Evolutionary conservation across 2,797 vertebrate species (phyloP).

Genomic region (Florisuga fusca): DNA sequence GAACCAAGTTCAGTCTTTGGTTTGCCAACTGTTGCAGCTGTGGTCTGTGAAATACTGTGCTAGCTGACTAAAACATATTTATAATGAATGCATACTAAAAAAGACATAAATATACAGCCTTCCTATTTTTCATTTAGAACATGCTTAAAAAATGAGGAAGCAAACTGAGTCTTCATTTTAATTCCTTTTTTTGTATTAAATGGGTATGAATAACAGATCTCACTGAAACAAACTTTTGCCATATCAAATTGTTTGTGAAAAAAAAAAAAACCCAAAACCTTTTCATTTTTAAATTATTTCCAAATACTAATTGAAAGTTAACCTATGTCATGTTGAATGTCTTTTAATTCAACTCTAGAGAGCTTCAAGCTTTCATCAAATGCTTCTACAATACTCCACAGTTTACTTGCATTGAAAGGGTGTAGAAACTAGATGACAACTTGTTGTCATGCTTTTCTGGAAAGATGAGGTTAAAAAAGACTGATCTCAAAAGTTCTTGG

Average conservation of each 20-base stretch:
- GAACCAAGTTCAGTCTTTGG: rapidly evolving
- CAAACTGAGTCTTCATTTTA: background rate
- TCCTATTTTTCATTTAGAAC: background rate
- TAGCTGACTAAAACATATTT: background rate
- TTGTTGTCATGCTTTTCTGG: background rate
- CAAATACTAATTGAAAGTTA: background rate
- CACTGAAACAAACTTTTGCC: background rate
- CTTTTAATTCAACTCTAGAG: background rate
- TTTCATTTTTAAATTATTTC: background rate
- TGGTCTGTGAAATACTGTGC: background rate
- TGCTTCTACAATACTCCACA: background rate
- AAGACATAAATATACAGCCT: background rate
- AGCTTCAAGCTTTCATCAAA: background rate
- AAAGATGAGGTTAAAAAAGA: background rate
- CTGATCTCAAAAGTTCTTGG: background rate
- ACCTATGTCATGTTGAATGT: background rate
- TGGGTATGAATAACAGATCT: background rate
- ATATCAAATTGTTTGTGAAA: background rate
- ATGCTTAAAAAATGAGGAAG: background rate
- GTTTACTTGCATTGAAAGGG: background rate
- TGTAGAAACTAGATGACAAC: background rate
- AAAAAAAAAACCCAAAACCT: rapidly evolving
- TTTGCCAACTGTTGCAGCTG: background rate
- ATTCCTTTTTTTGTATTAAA: background rate
- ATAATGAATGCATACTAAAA: background rate